Conservation (phyloP, 1,140 invertebrate species). For the Drosophila pandora region DNA sequence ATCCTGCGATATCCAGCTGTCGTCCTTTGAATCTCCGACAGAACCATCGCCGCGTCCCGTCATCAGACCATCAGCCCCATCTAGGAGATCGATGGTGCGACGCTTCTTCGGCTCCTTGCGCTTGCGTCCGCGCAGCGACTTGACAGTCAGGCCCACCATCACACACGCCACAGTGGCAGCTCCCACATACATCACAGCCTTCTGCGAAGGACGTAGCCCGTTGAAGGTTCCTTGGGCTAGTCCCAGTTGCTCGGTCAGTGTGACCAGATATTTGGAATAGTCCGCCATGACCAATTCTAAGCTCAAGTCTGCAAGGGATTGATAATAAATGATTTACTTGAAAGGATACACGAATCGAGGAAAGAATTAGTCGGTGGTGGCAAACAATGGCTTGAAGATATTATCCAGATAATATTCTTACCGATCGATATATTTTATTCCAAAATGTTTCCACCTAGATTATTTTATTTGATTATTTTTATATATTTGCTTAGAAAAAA, state of each 20-base stretch:
- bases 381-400: too few relatives aligned
- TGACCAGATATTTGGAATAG: constrained; percentile 14
- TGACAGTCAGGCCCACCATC: constrained; percentile 29
- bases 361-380: not conserved
- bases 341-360: too few relatives aligned
- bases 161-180: constrained; percentile 40
- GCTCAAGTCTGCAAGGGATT: not conserved
- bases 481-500: too few relatives aligned
- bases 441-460: too few relatives aligned
- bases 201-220: constrained; percentile 24
- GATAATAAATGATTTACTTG: not conserved
- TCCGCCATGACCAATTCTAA: constrained; percentile 6
- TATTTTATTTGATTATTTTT: too few relatives aligned
- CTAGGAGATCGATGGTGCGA: not conserved
- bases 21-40: not conserved
- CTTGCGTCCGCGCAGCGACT: constrained; percentile 9
- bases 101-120: not conserved
- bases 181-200: constrained; percentile 36
- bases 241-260: constrained; percentile 12
- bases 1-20: not conserved
- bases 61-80: not conserved
- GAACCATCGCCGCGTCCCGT: not conserved
- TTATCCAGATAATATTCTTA: too few relatives aligned
- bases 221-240: not conserved
- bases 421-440: too few relatives aligned